phyloP scores from a whole-genome alignment of 92 coral and sea anemone species.

The Heteractis magnifica region DNA sequence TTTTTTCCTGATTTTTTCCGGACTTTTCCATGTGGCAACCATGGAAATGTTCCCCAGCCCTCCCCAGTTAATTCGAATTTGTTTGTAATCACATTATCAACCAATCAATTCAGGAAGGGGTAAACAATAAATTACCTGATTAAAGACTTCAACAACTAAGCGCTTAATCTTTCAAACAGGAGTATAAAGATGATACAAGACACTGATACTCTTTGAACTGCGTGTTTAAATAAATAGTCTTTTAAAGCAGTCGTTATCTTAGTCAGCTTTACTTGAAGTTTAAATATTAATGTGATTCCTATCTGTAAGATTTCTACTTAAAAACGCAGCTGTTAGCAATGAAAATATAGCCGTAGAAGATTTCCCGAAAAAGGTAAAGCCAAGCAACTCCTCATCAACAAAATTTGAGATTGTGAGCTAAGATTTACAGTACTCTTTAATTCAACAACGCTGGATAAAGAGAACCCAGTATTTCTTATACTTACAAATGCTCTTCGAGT shows the following conservation, averaged over 20 bases:
- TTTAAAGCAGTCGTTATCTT: not conserved
- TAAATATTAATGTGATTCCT: not conserved
- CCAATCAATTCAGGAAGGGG: not conserved
- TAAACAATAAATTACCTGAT: not conserved
- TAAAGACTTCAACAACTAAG: not conserved
- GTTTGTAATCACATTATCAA: not conserved
- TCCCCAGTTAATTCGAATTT: not conserved
- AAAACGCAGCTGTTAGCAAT: not conserved
- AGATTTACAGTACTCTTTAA: too few relatives aligned
- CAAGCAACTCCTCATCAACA: not conserved
- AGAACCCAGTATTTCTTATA: not conserved
- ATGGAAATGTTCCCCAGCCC: not conserved
- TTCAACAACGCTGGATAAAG: too few relatives aligned
- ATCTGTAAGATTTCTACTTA: not conserved
- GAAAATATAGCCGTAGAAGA: not conserved
- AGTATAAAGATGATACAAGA: not conserved
- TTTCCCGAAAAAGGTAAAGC: not conserved
- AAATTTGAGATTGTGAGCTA: not conserved
- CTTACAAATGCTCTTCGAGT: slow-evolving; percentile 25
- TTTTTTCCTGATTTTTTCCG: not conserved
- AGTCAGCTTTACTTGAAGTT: not conserved
- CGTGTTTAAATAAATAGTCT: not conserved
- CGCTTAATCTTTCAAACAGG: not conserved
- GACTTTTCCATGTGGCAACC: not conserved
- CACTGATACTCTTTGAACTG: not conserved